A percentile compares a stretch with the other conserved stretches of the same genome.
phyloP scores from a whole-genome alignment of 2,888 invertebrate species.

The Polyommatus icarus region DNA sequence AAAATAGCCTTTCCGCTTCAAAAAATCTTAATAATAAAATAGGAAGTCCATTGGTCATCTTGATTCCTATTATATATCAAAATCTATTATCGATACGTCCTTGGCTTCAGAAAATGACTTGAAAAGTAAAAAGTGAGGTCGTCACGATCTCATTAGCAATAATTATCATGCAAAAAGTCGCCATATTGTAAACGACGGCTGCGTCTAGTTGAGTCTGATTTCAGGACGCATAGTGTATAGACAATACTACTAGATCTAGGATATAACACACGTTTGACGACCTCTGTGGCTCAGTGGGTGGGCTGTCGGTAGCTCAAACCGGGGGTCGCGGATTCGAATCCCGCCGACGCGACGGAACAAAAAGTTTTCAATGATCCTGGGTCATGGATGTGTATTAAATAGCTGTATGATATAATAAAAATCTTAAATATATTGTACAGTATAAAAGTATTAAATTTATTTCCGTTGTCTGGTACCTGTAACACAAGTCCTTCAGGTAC shows the following conservation, averaged over 20 bases:
- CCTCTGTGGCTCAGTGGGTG: no score
- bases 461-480: no score
- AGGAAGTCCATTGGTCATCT: slow-evolving; percentile 20
- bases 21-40: neutral
- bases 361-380: no score
- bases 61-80: slow-evolving; percentile 37
- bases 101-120: slow-evolving; percentile 52
- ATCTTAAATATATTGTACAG: no score
- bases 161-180: slow-evolving; percentile 52
- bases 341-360: no score
- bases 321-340: no score
- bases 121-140: slow-evolving; percentile 57
- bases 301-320: no score
- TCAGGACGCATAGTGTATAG: neutral
- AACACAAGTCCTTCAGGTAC: no score
- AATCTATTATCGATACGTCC: slow-evolving; percentile 43
- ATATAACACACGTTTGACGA: neutral
- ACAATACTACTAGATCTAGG: no score
- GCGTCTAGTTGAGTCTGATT: slow-evolving; percentile 27
- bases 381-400: no score
- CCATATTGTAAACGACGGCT: slow-evolving; percentile 40
- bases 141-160: slow-evolving; percentile 52
- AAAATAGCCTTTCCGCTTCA: neutral
- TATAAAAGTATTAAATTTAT: no score
- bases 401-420: no score